These are phyloP conservation scores for Mythimna lalbum DNA, from an alignment of 2,888 invertebrate species.

Conservation along the genomic window DNA sequence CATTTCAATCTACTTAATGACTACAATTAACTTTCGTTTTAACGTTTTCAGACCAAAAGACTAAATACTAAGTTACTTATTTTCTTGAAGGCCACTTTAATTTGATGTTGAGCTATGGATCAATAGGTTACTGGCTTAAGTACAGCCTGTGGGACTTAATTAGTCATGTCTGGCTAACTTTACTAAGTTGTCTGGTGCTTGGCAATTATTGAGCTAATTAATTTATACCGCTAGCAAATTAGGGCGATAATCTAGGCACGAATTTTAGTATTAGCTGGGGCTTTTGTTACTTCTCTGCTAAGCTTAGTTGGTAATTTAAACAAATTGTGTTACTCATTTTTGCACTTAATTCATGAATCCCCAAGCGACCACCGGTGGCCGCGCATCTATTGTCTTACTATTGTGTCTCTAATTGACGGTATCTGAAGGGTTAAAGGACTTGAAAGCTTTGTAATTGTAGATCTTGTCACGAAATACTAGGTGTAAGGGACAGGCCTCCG, in stretches of 20 bases:
- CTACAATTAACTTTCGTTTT: constrained; percentile 20
- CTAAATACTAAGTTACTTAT: constrained; percentile 13
- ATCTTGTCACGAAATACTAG: background rate
- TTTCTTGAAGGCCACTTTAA: constrained; percentile 24
- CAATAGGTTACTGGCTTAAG: constrained; percentile 31
- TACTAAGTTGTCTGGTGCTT: constrained; percentile 18
- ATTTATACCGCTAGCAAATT: constrained; percentile 28
- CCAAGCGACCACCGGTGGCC: no score
- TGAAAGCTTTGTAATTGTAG: no score
- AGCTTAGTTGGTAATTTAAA: constrained; percentile 15
- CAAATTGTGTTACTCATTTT: background rate
- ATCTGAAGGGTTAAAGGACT: no score
- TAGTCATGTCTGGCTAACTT: constrained; percentile 21
- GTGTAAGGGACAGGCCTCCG: no score
- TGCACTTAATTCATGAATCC: no score
- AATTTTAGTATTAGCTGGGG: constrained; percentile 17
- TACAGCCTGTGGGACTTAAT: constrained; percentile 22
- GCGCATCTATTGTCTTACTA: no score
- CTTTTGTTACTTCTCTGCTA: constrained; percentile 3
- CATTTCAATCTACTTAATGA: constrained; percentile 15
- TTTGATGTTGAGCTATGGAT: constrained; percentile 20
- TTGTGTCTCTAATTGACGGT: no score
- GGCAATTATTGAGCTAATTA: constrained; percentile 34
- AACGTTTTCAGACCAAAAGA: constrained; percentile 28
- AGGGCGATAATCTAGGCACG: constrained; percentile 14